Conservation (phyloP, 1,140 invertebrate species). For the Trichomalopsis sarcophagae region DNA sequence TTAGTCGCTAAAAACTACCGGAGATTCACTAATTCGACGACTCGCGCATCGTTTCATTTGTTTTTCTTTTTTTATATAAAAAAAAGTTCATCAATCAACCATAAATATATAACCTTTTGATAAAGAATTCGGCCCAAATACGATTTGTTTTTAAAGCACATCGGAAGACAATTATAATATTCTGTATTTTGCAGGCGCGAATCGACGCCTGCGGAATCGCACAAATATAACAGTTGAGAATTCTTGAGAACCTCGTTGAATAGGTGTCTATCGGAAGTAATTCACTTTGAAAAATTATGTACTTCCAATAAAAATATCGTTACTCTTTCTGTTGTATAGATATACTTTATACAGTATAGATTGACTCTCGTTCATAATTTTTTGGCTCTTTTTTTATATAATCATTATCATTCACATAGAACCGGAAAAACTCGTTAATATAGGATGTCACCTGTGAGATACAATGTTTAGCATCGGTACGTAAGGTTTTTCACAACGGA, state of each 20-base stretch:
- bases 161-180: neutral
- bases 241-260: neutral
- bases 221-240: conserved; percentile 34
- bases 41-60: neutral
- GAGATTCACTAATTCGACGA: neutral
- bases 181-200: neutral
- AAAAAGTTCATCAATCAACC: neutral
- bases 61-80: neutral
- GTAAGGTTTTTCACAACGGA: conserved; percentile 5
- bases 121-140: conserved; percentile 41
- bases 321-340: conserved; percentile 39
- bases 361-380: conserved; percentile 43
- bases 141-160: conserved; percentile 25
- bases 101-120: neutral
- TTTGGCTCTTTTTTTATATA: neutral
- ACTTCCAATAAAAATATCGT: conserved; percentile 50
- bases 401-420: neutral
- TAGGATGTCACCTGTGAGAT: neutral
- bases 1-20: neutral
- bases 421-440: neutral
- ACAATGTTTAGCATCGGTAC: neutral
- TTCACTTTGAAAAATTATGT: conserved; percentile 43
- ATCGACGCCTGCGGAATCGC: conserved; percentile 41
- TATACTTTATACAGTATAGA: conserved; percentile 50
- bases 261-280: conserved; percentile 13